These are phyloP conservation scores for Drosophila equinoxialis DNA, from an alignment of 1,140 invertebrate species.

Conservation along the genomic window DNA sequence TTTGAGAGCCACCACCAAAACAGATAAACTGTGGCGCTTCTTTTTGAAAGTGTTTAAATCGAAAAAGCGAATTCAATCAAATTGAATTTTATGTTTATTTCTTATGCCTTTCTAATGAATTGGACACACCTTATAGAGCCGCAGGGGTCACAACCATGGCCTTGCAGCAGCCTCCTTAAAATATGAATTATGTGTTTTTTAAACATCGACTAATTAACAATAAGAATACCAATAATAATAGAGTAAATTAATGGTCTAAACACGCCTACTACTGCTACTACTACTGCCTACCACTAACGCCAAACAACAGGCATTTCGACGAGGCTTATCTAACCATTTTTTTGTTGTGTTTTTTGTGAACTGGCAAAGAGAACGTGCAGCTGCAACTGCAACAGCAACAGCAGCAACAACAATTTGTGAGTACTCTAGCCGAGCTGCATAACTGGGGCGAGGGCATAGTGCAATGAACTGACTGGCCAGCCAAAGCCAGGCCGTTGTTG, in stretches of 20 bases:
- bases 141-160: not conserved
- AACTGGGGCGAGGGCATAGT: constrained; percentile 76
- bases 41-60: not conserved
- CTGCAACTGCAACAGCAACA: constrained; percentile 2
- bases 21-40: not conserved
- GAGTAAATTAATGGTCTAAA: constrained; percentile 54
- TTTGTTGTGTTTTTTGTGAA: not conserved
- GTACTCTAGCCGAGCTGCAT: constrained; percentile 46
- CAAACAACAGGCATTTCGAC: constrained; percentile 19
- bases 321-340: constrained; percentile 9
- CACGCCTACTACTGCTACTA: constrained; percentile 43
- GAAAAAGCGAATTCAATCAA: not conserved
- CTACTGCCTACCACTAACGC: not conserved
- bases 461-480: constrained; percentile 72
- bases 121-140: not conserved
- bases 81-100: too few relatives aligned
- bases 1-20: constrained; percentile 14
- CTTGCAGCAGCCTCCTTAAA: not conserved
- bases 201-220: constrained; percentile 54
- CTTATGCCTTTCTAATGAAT: not conserved
- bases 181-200: not conserved
- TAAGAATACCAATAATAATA: constrained; percentile 32
- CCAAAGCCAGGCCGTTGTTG: constrained; percentile 13
- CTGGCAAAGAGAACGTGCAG: constrained; percentile 47
- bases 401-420: constrained; percentile 21